Evolutionary conservation across 2,113 vertebrate species (phyloP).

Genomic region (Chunga burmeisteri): DNA sequence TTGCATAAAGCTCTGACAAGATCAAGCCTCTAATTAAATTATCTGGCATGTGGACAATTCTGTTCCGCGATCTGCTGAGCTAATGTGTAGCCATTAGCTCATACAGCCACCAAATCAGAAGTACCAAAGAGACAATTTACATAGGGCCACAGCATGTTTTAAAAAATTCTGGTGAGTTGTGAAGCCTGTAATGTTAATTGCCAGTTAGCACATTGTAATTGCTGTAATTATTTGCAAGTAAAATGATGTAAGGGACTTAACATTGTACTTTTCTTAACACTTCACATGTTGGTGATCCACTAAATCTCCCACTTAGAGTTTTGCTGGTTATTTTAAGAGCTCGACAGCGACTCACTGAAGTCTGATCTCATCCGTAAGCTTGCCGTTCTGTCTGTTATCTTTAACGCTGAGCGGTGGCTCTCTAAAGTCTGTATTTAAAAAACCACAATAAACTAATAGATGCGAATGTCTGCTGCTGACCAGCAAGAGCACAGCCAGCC

Average conservation of each 20-base stretch:
- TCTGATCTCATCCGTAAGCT: constrained; percentile 40
- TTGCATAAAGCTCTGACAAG: constrained; percentile 53
- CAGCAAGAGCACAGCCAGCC: constrained; percentile 33
- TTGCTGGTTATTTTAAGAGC: not conserved
- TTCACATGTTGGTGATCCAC: constrained; percentile 32
- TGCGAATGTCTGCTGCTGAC: constrained; percentile 40
- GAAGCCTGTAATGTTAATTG: constrained; percentile 67
- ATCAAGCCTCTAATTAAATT: constrained; percentile 67
- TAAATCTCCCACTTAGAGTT: constrained; percentile 30
- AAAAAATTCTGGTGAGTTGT: constrained; percentile 62
- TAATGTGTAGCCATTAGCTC: constrained; percentile 56
- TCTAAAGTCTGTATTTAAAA: not conserved
- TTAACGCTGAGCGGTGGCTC: not conserved
- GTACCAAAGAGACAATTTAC: constrained; percentile 61
- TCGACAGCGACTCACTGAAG: constrained; percentile 6
- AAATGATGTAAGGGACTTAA: constrained; percentile 60
- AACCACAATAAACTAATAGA: not conserved
- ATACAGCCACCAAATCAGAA: constrained; percentile 43
- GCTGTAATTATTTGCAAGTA: constrained; percentile 69
- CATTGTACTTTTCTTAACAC: constrained; percentile 35
- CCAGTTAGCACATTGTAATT: constrained; percentile 67
- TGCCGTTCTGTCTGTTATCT: constrained; percentile 11
- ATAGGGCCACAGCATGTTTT: constrained; percentile 46
- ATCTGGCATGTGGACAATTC: constrained; percentile 62
- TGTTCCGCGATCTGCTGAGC: constrained; percentile 41